Evolutionary conservation across 2,888 invertebrate species (phyloP).

Genomic region (Magallana nippona): DNA sequence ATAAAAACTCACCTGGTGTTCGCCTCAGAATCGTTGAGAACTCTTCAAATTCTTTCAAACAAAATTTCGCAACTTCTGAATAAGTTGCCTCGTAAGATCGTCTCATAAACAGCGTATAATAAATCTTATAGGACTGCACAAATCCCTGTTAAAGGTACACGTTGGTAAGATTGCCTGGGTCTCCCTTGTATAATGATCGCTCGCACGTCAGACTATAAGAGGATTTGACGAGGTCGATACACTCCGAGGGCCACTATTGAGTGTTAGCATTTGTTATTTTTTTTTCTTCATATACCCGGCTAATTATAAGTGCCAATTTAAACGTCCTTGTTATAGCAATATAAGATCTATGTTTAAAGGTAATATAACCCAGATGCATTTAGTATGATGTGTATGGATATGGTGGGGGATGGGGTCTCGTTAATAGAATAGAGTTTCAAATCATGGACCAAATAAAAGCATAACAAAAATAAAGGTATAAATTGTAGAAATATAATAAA

Average conservation of each 20-base stretch:
- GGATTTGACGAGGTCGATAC: conserved; percentile 26
- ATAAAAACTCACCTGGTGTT: not conserved
- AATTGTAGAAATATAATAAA: too few species aligned
- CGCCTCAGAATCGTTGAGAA: not conserved
- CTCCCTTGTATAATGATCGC: not conserved
- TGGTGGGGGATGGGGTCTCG: too few species aligned
- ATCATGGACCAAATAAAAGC: too few species aligned
- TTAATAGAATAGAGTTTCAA: too few species aligned
- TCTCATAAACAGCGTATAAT: too few species aligned
- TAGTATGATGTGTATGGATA: too few species aligned
- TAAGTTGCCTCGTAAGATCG: too few species aligned
- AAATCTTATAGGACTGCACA: not conserved
- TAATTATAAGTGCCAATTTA: not conserved
- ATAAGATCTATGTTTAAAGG: too few species aligned
- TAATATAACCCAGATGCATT: too few species aligned
- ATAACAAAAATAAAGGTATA: too few species aligned
- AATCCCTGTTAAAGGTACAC: conserved; percentile 10
- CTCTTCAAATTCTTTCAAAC: not conserved
- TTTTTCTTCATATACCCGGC: not conserved
- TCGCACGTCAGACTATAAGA: not conserved
- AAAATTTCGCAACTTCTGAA: not conserved
- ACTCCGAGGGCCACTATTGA: not conserved
- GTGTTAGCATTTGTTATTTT: not conserved
- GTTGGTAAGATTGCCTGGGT: not conserved
- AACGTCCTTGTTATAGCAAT: too few species aligned